A percentile compares a stretch with the other conserved stretches of the same genome.
These are phyloP conservation scores for Thripadectes ignobilis DNA, from an alignment of 2,797 vertebrate species.

Conservation along the genomic window DNA sequence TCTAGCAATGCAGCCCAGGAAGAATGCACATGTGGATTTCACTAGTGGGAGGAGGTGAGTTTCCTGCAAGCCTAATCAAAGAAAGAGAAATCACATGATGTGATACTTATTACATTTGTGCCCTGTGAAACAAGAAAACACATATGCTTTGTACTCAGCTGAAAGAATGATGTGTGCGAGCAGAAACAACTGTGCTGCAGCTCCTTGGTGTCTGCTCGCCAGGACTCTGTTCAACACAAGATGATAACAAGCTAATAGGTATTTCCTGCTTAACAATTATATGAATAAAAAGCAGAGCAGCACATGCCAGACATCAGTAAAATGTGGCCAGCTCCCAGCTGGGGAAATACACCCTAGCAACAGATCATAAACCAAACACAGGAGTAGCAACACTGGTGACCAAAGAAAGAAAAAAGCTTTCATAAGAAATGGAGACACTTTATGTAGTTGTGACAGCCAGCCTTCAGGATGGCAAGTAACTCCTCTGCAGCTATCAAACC, in stretches of 20 bases:
- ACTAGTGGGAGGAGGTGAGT: neutral
- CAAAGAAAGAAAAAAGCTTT: neutral
- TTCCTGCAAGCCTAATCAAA: conserved; percentile 15
- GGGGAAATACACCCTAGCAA: conserved; percentile 44
- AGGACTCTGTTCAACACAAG: conserved; percentile 2
- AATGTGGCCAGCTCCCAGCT: conserved; percentile 1
- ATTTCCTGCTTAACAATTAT: conserved; percentile 57
- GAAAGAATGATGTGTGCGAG: conserved; percentile 26
- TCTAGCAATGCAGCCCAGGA: neutral
- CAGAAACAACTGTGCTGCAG: conserved; percentile 43
- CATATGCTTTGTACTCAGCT: neutral
- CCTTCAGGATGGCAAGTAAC: neutral
- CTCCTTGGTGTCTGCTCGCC: conserved; percentile 14
- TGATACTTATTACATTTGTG: neutral
- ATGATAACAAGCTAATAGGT: conserved; percentile 66
- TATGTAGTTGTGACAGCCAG: rapidly evolving
- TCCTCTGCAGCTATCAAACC: neutral
- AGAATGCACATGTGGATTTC: neutral
- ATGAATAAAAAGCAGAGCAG: conserved; percentile 46
- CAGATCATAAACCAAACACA: conserved; percentile 37
- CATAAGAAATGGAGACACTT: neutral
- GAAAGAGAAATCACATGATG: neutral
- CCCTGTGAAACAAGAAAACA: neutral
- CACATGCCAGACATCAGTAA: conserved; percentile 46
- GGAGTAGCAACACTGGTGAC: neutral